These are phyloP conservation scores for Nephrotoma guestfalica DNA, from an alignment of 2,888 invertebrate species.

Conservation along the genomic window DNA sequence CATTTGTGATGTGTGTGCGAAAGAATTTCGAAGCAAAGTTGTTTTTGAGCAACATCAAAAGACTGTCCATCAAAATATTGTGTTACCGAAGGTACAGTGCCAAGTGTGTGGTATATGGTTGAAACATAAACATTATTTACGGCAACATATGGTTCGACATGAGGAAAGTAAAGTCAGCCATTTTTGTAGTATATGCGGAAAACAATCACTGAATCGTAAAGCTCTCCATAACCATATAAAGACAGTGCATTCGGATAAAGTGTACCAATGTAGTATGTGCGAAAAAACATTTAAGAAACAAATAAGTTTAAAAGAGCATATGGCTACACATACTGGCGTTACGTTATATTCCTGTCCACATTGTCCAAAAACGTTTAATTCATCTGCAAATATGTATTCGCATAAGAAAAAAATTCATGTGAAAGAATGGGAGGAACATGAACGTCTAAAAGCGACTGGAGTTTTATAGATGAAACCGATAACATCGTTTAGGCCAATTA, in stretches of 20 bases:
- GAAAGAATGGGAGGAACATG: conserved; percentile 23
- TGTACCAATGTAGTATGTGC: conserved; percentile 26
- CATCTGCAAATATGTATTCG: conserved; percentile 31
- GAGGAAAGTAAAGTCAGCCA: conserved; percentile 21
- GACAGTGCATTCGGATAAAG: conserved; percentile 25
- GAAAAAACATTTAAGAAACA: conserved; percentile 25
- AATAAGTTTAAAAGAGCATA: conserved; percentile 23
- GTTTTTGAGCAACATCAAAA: conserved; percentile 24
- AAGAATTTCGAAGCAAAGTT: conserved; percentile 25
- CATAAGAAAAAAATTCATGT: conserved; percentile 30
- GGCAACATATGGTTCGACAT: conserved; percentile 27
- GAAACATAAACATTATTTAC: conserved; percentile 27
- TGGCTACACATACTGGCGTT: conserved; percentile 30
- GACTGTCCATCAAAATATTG: conserved; percentile 23
- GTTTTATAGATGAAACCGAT: not conserved
- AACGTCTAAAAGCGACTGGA: not conserved
- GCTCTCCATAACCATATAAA: conserved; percentile 27
- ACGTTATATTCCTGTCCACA: conserved; percentile 29
- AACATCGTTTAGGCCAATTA: not conserved
- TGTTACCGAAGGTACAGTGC: conserved; percentile 26
- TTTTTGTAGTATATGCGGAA: conserved; percentile 26
- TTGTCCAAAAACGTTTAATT: conserved; percentile 30
- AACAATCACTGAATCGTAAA: conserved; percentile 14
- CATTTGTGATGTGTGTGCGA: conserved; percentile 25
- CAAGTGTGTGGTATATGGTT: conserved; percentile 28